These are phyloP conservation scores for Leptinotarsa peninsularis DNA, from an alignment of 2,888 invertebrate genomes.

Conservation along the genomic window DNA sequence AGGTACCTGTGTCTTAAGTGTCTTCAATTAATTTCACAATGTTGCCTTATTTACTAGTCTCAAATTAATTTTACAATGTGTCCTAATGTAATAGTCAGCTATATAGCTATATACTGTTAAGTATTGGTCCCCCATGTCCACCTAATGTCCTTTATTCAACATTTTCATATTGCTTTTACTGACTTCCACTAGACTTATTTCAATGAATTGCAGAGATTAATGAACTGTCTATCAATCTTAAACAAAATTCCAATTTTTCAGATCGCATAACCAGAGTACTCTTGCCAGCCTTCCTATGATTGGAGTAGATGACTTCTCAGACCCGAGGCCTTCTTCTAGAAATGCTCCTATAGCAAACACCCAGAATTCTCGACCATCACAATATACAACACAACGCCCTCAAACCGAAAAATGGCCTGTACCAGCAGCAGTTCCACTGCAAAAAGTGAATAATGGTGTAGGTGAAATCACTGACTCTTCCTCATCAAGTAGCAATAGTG, in stretches of 20 bases:
- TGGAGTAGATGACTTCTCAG: slow-evolving; percentile 73
- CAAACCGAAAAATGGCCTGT: slow-evolving; percentile 53
- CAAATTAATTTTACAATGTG: too few relatives aligned
- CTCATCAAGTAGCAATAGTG: slow-evolving; percentile 62
- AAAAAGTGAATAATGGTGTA: slow-evolving; percentile 54
- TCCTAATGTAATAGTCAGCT: too few relatives aligned
- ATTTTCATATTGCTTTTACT: too few relatives aligned
- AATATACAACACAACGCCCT: slow-evolving; percentile 29
- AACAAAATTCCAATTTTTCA: slow-evolving; percentile 27
- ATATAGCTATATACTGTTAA: too few relatives aligned
- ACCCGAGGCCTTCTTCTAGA: slow-evolving; percentile 51
- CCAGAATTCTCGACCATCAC: slow-evolving; percentile 31
- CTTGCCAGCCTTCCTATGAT: slow-evolving; percentile 80
- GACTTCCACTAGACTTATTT: too few relatives aligned
- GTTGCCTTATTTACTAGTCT: too few relatives aligned
- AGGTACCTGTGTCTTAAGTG: too few relatives aligned
- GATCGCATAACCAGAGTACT: slow-evolving; percentile 73
- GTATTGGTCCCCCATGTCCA: too few relatives aligned
- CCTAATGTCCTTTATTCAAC: too few relatives aligned
- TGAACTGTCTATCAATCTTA: too few relatives aligned
- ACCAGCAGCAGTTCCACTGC: slow-evolving; percentile 34
- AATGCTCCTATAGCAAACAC: slow-evolving; percentile 31
- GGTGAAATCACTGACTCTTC: slow-evolving; percentile 64
- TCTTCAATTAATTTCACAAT: too few relatives aligned
- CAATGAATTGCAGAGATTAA: too few relatives aligned